phyloP scores from a whole-genome alignment of 2,797 vertebrate genomes.

The Danionella dracula region DNA sequence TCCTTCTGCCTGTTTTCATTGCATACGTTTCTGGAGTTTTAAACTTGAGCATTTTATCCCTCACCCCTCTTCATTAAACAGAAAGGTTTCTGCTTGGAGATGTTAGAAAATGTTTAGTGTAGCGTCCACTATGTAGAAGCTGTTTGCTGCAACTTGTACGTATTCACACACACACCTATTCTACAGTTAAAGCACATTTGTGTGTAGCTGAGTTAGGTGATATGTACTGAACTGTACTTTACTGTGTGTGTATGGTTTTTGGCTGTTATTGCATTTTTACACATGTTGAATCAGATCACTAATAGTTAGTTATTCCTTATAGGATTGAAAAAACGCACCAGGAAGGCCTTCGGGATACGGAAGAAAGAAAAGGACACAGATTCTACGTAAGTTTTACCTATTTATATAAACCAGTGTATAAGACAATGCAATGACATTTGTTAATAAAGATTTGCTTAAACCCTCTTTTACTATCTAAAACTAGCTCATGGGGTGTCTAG shows the following conservation, averaged over 20 bases:
- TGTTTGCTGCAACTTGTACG: background rate
- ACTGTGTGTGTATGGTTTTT: too few species aligned
- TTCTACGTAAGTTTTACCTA: constrained; percentile 79
- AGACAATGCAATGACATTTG: too few species aligned
- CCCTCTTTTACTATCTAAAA: too few species aligned
- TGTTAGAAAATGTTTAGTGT: constrained; percentile 36
- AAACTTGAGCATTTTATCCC: too few species aligned
- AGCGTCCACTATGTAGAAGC: constrained; percentile 22
- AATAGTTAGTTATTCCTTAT: constrained; percentile 29
- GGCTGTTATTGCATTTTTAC: background rate
- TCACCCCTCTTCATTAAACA: too few species aligned
- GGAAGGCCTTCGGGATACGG: constrained; percentile 98
- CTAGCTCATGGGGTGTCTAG: too few species aligned
- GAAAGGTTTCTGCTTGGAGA: too few species aligned
- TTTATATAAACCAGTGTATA: background rate
- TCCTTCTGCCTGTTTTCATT: too few species aligned
- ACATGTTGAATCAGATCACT: background rate
- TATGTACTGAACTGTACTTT: background rate
- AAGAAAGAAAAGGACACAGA: constrained; percentile 99
- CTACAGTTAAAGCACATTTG: background rate
- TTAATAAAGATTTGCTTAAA: too few species aligned
- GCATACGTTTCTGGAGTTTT: too few species aligned
- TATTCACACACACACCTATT: background rate
- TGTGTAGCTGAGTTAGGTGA: background rate
- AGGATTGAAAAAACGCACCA: constrained; percentile 99